Conservation (phyloP, 2,888 invertebrate genomes). For the Lysandra coridon region DNA sequence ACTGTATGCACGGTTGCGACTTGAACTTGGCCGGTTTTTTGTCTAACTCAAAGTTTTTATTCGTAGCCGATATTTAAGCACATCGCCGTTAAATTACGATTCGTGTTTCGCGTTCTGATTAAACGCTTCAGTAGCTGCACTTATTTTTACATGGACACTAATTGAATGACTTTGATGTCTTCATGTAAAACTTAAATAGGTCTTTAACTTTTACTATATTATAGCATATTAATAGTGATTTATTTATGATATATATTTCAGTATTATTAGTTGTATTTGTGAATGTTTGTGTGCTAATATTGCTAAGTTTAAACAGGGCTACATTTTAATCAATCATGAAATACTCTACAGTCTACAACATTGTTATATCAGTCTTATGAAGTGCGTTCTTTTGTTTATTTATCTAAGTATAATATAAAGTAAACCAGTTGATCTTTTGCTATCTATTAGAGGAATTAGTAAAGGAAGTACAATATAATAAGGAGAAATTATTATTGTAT, state of each 20-base stretch:
- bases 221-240: not conserved
- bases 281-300: too few species aligned
- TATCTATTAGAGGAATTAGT: not conserved
- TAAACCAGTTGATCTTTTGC: not conserved
- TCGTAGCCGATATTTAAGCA: constrained; percentile 60
- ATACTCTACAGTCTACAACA: too few species aligned
- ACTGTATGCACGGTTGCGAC: not conserved
- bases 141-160: constrained; percentile 55
- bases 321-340: too few species aligned
- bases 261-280: too few species aligned
- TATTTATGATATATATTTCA: too few species aligned
- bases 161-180: constrained; percentile 25
- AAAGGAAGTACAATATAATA: too few species aligned
- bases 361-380: too few species aligned
- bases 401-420: too few species aligned
- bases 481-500: not conserved
- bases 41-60: constrained; percentile 56
- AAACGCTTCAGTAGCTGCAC: constrained; percentile 74
- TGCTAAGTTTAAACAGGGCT: too few species aligned
- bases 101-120: constrained; percentile 76
- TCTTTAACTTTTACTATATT: not conserved
- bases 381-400: too few species aligned
- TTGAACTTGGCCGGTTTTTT: not conserved
- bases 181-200: not conserved
- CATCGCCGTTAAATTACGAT: constrained; percentile 63